Evolutionary conservation across 2,797 vertebrate genomes (phyloP), one percentile per base, ranked within the genome.

Genomic region (Falco biarmicus): DNA sequence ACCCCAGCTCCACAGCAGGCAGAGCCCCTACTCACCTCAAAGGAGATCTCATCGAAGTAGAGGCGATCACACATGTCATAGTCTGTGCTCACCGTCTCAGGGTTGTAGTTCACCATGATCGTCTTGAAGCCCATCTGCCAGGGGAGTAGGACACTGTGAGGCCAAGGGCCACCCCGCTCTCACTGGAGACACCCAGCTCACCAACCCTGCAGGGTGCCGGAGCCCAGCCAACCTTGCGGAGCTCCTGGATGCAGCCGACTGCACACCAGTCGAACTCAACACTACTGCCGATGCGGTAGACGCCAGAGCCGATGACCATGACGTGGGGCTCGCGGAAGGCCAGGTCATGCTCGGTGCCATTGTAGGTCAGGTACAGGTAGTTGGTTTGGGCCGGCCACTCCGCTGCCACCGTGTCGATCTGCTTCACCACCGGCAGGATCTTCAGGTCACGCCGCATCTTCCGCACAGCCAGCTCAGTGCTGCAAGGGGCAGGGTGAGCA

Each of bases 71-170:
- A 99, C 99, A 99, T 99, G 97, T 99, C 99, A 1, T 99, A 99
- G 97, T 99, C 99, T 0, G 99, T 99, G 95, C 99, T 99, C 93
- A 99, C 99, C 0, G 99, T 99, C 98, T 99, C 99, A 0, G 99
- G 99, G 97, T 99, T 99, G 98, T 99, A 99, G 98, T 99, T 99
- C 96, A 99, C 99, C 99, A 99, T 99, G 96, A 99, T 99, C 2
- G 99, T 99, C 97, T 99, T 99, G 96, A 98, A 99, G 25, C 99
- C 99, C 99, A 99, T 99, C 99, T 99, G 95, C 13, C 71, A 6
- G 41, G 12, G 11, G 4, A 31, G 11, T 1, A 8, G 51, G 37
- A 50, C 0, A 1, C 9, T 13, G 47, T 84, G 68, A 92, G 34
- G 18, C 39, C 17, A 4, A 29, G 45, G 24, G 9, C 3, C 39